These are phyloP conservation scores for Seira musarum DNA, from an alignment of 2,888 invertebrate species.

Conservation along the genomic window DNA sequence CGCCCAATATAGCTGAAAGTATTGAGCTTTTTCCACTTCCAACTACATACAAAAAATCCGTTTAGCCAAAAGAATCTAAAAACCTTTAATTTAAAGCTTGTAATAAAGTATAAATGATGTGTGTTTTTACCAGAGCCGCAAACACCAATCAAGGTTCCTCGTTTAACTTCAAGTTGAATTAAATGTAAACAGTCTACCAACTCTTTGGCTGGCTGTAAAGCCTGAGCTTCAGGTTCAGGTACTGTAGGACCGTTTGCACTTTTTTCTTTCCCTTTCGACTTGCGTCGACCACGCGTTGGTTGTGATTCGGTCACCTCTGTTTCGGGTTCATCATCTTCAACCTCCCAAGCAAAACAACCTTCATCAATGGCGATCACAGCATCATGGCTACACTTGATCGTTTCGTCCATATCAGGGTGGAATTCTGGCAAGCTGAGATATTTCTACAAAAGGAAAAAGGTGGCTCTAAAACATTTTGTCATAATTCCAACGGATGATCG, in stretches of 20 bases:
- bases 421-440: conserved; percentile 72
- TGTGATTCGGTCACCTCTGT: conserved; percentile 33
- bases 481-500: neutral
- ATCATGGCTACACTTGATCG: conserved; percentile 67
- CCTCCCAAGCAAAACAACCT: conserved; percentile 73
- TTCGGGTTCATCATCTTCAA: conserved; percentile 36
- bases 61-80: neutral
- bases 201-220: conserved; percentile 45
- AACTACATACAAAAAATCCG: conserved; percentile 69
- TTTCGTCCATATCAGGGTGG: conserved; percentile 68
- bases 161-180: conserved; percentile 69
- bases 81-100: too few species aligned
- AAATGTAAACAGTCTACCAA: conserved; percentile 67
- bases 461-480: neutral
- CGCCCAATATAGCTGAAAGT: conserved; percentile 73
- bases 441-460: conserved; percentile 68
- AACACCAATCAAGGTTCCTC: conserved; percentile 72
- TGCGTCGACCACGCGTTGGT: conserved; percentile 15
- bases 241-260: conserved; percentile 19
- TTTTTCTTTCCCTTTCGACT: conserved; percentile 26
- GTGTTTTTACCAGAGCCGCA: conserved; percentile 52
- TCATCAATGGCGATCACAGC: conserved; percentile 72
- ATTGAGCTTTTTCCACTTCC: conserved; percentile 74
- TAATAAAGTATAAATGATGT: too few species aligned
- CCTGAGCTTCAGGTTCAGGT: conserved; percentile 18